Conservation (phyloP, 2,113 vertebrate genomes). For the Takifugu bimaculatus region DNA sequence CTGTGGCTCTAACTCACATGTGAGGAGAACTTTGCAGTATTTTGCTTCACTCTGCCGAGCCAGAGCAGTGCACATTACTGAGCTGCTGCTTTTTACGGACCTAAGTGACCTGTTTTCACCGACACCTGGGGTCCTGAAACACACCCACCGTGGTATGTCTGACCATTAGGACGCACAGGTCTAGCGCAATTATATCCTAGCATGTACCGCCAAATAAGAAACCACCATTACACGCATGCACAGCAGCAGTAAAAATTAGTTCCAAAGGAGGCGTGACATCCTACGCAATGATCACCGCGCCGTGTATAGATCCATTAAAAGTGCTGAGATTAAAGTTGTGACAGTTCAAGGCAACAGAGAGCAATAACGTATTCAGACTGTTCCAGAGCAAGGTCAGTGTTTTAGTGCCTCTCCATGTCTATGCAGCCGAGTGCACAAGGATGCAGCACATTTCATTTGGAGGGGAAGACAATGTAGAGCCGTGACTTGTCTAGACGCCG, state of each 20-base stretch:
- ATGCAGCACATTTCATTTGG: conserved; percentile 71
- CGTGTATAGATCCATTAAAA: conserved; percentile 70
- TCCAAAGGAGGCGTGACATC: conserved; percentile 26
- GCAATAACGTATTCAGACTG: conserved; percentile 75
- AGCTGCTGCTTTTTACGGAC: not conserved
- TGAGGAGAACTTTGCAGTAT: not conserved
- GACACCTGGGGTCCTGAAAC: conserved; percentile 41
- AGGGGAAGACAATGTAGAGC: conserved; percentile 67
- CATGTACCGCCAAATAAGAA: conserved; percentile 12
- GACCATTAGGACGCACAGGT: conserved; percentile 37
- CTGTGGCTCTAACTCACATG: no score
- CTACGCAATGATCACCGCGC: conserved; percentile 37
- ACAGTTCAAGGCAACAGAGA: conserved; percentile 74
- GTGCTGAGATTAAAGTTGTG: conserved; percentile 73
- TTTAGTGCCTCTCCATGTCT: conserved; percentile 67
- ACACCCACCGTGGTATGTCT: conserved; percentile 28
- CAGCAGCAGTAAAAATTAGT: not conserved
- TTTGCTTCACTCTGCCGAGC: conserved; percentile 10
- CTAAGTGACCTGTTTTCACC: conserved; percentile 34
- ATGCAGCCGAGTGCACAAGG: conserved; percentile 63
- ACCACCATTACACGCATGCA: not conserved
- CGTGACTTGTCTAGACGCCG: conserved; percentile 74
- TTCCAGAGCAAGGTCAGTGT: conserved; percentile 70
- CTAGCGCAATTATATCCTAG: conserved; percentile 17
- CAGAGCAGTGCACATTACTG: conserved; percentile 11